A percentile compares a stretch with the other conserved stretches of the same genome.
phyloP scores from a whole-genome alignment of 2,888 invertebrate species.

The Orchestes rusci region DNA sequence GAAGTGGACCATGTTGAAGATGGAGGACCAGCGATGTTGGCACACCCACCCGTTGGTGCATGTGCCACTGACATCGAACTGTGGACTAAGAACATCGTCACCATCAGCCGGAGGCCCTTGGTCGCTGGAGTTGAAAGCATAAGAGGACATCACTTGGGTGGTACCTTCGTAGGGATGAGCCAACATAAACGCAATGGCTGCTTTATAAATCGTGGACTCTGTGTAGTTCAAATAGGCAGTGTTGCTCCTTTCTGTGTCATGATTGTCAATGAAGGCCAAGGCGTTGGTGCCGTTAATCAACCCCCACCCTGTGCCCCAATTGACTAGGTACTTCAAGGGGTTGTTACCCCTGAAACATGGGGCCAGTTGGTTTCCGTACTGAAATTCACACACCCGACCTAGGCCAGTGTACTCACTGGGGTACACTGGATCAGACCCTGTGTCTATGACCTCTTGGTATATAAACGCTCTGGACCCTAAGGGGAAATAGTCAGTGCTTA shows the following conservation, averaged over 20 bases:
- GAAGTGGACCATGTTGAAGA: conserved; percentile 71
- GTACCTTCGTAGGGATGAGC: conserved; percentile 76
- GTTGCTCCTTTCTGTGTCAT: conserved; percentile 59
- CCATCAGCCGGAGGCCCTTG: conserved; percentile 57
- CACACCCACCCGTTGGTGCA: conserved; percentile 74
- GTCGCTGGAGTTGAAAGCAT: conserved; percentile 55
- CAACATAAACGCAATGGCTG: conserved; percentile 80
- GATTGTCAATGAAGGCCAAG: conserved; percentile 38
- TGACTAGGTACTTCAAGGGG: conserved; percentile 53
- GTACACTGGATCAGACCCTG: conserved; percentile 41
- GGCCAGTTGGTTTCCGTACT: conserved; percentile 50
- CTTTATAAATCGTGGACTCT: conserved; percentile 56
- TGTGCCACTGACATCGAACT: conserved; percentile 39
- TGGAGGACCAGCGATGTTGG: conserved; percentile 79
- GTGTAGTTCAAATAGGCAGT: conserved; percentile 57
- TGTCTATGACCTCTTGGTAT: conserved; percentile 70
- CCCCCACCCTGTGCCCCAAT: conserved; percentile 53
- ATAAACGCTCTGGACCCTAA: conserved; percentile 58
- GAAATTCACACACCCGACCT: conserved; percentile 72
- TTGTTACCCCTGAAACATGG: conserved; percentile 53
- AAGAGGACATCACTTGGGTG: conserved; percentile 85
- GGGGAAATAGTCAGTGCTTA: conserved; percentile 57
- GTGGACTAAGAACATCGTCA: conserved; percentile 33
- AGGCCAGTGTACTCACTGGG: conserved; percentile 42
- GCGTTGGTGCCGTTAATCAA: conserved; percentile 45